Conservation (phyloP, 2,888 invertebrate species). For the Selenia dentaria region DNA sequence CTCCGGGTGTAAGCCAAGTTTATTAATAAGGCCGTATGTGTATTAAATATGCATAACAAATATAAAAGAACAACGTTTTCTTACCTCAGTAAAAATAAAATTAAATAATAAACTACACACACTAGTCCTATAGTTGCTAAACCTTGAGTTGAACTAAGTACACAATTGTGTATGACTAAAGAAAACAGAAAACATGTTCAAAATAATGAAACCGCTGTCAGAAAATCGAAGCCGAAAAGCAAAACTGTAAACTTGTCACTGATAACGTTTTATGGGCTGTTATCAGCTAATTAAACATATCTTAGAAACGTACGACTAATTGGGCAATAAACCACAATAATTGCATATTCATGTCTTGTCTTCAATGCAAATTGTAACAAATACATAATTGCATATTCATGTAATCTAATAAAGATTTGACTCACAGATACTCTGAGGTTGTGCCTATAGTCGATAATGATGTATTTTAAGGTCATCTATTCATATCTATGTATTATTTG, state of each 20-base stretch:
- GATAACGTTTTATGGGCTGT: not conserved
- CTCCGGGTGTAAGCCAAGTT: too few species aligned
- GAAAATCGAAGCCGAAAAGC: not conserved
- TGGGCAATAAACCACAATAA: not conserved
- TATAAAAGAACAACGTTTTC: too few species aligned
- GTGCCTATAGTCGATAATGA: too few species aligned
- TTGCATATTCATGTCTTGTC: not conserved
- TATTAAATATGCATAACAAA: too few species aligned
- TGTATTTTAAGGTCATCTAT: too few species aligned
- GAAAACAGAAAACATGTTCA: not conserved
- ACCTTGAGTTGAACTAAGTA: not conserved
- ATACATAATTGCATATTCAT: constrained; percentile 3
- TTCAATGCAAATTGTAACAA: not conserved
- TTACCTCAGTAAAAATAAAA: not conserved
- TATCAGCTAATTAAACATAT: constrained; percentile 1
- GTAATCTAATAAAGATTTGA: not conserved
- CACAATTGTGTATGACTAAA: not conserved
- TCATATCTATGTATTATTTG: too few species aligned
- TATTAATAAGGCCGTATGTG: too few species aligned
- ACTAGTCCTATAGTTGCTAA: not conserved
- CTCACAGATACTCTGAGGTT: not conserved
- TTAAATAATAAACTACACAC: not conserved
- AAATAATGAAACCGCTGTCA: not conserved
- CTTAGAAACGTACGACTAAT: constrained; percentile 1
- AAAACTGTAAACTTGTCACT: not conserved